These are phyloP conservation scores for Petrocephalus zakoni DNA, from an alignment of 2,113 vertebrate species.

Conservation along the genomic window DNA sequence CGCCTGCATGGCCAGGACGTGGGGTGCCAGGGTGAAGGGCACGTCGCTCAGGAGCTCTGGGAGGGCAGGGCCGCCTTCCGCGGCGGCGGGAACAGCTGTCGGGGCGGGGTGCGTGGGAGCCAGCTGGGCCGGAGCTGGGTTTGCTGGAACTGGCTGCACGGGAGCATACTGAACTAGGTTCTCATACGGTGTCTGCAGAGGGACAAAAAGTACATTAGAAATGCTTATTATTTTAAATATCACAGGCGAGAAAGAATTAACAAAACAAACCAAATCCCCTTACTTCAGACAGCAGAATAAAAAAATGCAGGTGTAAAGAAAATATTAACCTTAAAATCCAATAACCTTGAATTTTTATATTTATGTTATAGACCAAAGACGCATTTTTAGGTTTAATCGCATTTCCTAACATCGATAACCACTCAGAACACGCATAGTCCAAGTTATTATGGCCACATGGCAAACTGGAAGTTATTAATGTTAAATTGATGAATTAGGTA, in stretches of 20 bases:
- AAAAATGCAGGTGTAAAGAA: neutral
- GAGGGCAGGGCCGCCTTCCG: slow-evolving; percentile 55
- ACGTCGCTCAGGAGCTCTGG: slow-evolving; percentile 81
- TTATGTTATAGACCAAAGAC: neutral
- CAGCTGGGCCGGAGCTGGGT: slow-evolving; percentile 19
- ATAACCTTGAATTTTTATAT: no score
- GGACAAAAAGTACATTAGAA: neutral
- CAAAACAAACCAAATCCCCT: neutral
- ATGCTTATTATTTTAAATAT: neutral
- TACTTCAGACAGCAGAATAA: neutral
- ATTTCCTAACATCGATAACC: neutral
- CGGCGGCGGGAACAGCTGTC: slow-evolving; percentile 26
- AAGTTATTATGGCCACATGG: neutral
- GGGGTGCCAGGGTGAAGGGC: slow-evolving; percentile 88
- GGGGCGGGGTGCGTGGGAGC: slow-evolving; percentile 28
- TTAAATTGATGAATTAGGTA: neutral
- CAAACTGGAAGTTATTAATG: neutral
- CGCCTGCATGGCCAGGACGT: slow-evolving; percentile 74
- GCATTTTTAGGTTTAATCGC: neutral
- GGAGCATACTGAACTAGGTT: slow-evolving; percentile 26
- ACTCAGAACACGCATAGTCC: neutral
- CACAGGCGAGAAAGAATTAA: neutral
- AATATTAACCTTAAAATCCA: neutral
- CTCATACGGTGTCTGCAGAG: neutral
- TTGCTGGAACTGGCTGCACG: neutral